Evolutionary conservation across 2,113 vertebrate species (phyloP), one percentile per base, ranked within the genome.

Genomic region (Trochalopteron elliotii): DNA sequence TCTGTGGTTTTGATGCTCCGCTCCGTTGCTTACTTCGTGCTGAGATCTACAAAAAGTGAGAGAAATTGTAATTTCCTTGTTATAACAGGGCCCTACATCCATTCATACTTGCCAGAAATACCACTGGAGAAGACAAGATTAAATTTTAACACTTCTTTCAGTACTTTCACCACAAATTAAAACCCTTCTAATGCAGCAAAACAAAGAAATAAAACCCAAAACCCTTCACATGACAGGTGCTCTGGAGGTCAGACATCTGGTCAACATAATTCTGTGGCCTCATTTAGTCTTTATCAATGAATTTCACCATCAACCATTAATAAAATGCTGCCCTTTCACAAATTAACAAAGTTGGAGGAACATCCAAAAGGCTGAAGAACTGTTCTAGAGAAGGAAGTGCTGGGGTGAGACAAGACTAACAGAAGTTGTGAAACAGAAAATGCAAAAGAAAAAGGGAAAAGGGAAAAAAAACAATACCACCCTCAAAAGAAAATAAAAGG

Each of bases 401-500:
- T 64, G 33, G 17, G 4, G 2, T 9, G 4, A 52, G 11, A 61
- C 17, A 53, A 23, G 13, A 40, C 17, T 40, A 31, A 57, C 3
- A 61, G 16, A 76, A 61, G 10, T 2, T 60, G 35, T 67, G 59
- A 69, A 89, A 69, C 9, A 87, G 31, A 76, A 40, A 72, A 77
- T 22, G 5, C 39, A 69, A 44, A 57, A 52, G 12, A 20, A 64
- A 53, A 30, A 55, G 61, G 7, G n/a, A n/a, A n/a, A n/a, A n/a
- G 3, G 10, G 5, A 5, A 28, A 80, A 69, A 44, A 25, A 1
- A 0, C 2, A 59, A 52, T 22, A 21, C 9, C 21, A 52, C 4
- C 5, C 12, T 20, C 5, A 31, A 69, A 60, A 42, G 8, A 55
- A 47, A 85, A 49, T 14, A 81, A 56, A 61, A 57, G 15, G 10